Evolutionary conservation across 2,797 vertebrate species (phyloP), one percentile per base, ranked within the genome.

Genomic region (Gadopsis marmoratus): DNA sequence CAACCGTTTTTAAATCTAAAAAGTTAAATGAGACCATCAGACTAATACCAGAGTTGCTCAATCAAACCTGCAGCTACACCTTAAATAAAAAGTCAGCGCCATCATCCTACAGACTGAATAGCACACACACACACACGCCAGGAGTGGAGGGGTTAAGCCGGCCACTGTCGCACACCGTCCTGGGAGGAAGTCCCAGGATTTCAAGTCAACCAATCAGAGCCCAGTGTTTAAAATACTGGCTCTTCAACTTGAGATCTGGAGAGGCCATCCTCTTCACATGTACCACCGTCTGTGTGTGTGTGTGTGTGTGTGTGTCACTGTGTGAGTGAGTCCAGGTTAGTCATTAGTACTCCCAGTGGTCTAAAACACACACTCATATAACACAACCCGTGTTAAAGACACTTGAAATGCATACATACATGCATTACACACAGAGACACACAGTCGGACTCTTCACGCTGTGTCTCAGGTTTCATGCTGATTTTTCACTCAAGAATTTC

Each of bases 211-310:
- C 90, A 92, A 91, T 91, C 86, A 83, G 62, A 82, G 56, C 55
- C 3, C n/a, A 60, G 83, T 17, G 19, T 75, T 84, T 85, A 74
- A 71, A 81, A 85, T 53, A 64, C 66, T 29, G 48, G 54, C 87
- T 83, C 87, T 86, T 91, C 78, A 89, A 9, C 66, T 81, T 19
- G 63, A 88, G 78, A 79, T 69, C 74, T 59, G 71, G 55, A 84
- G 86, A 77, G 83, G 71, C 77, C 77, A 50, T 82, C 78, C 82
- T 90, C 87, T 89, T 91, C 86, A 91, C 77, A 72, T 23, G 68
- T 66, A 87, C 83, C 79, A 72, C 82, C 70, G 31, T 80, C 70
- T 87, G 69, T 35, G 78, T 61, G 35, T 54, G 63, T 64, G n/a
- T n/a, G n/a, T n/a, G n/a, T n/a, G n/a, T n/a, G n/a, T n/a, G n/a